phyloP scores from a whole-genome alignment of 2,113 vertebrate genomes.

The Rallus limicola region DNA sequence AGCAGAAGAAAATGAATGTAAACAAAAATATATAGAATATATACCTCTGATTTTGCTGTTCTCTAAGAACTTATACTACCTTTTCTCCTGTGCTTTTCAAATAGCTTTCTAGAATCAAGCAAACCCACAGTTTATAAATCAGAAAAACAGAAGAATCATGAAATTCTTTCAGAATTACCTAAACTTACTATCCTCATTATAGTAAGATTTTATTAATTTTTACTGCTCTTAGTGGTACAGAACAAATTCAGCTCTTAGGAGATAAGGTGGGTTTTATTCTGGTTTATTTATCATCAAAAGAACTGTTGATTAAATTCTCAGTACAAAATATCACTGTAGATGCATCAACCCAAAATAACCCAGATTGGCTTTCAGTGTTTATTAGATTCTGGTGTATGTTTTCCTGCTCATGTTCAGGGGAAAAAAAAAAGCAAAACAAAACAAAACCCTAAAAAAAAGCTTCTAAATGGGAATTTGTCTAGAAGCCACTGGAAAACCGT shows the following conservation, averaged over 20 bases:
- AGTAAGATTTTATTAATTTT: neutral
- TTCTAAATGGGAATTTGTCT: neutral
- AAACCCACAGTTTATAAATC: neutral
- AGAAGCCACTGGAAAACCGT: neutral
- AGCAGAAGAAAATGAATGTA: neutral
- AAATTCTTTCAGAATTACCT: neutral
- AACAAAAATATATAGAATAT: neutral
- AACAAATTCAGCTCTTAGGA: neutral
- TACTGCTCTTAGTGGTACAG: neutral
- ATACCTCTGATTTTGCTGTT: neutral
- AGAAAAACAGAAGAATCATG: neutral
- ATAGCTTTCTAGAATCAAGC: neutral
- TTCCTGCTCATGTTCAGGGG: neutral
- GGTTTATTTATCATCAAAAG: neutral
- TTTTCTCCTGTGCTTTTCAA: neutral
- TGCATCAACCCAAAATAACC: neutral
- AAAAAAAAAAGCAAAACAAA: neutral
- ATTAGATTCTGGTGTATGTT: neutral
- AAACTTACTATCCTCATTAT: neutral
- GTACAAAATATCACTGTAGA: neutral
- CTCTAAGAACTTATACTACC: neutral
- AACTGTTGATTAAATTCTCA: constrained; percentile 11
- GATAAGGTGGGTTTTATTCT: neutral
- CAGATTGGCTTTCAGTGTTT: neutral
- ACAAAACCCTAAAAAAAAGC: neutral